Evolutionary conservation across 1,140 invertebrate species (phyloP), one percentile per base, ranked within the genome.

Genomic region (Microplitis mediator): DNA sequence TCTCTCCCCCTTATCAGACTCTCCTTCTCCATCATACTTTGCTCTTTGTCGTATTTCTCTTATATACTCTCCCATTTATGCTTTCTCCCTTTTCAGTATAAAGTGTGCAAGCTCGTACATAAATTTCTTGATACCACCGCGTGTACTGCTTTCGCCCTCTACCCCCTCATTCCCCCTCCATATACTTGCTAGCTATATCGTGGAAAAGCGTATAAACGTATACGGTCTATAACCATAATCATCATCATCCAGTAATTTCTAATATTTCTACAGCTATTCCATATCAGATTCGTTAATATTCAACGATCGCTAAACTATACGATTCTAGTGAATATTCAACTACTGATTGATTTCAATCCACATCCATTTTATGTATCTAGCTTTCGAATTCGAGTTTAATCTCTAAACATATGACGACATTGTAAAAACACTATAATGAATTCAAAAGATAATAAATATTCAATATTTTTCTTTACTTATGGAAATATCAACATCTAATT

Each of bases 21-120:
- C 14, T 61, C 61, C 52, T 58, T 58, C 71, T 34, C 76, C 73
- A 70, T 78, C 69, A 79, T 71, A 77, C 78, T 80, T 80, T 77
- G 73, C 77, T 66, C 70, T 60, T 34, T 66, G 32, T 72, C 50
- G 66, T 66, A 62, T 39, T 52, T 35, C 70, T 60, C 58, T 64
- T 14, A 1, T 23, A 23, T 23, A 51, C 69, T 63, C 69, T 51
- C 69, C n/a, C 16, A 62, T 32, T 23, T 39, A 45, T 45, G 14
- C 32, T 50, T 70, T 23, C 69, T 61, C 61, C 50, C 52, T 66
- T 54, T 66, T 60, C 60, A 56, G 62, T 72, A 66, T 72, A 66
- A 66, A 72, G 70, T 72, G 63, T 36, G 50, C 54, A 36, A 64
- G 63, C 63, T 66, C 63, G 70, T 72, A 72, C 70, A 72, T 72